Evolutionary conservation across 2,888 invertebrate genomes (phyloP).

Genomic region (Chymomyza procnemis): DNA sequence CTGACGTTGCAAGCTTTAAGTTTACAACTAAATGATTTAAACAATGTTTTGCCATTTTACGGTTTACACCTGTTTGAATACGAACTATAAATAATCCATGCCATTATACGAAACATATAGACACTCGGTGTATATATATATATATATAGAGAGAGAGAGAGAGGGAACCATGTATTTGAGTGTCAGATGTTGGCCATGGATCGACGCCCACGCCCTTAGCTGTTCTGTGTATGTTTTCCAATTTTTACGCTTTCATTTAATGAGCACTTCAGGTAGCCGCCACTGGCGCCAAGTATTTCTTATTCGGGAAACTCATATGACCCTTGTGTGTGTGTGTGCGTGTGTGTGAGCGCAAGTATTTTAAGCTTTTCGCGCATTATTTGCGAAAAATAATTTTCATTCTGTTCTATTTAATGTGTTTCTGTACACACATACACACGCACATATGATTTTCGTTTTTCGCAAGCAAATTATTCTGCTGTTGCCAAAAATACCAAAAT

Average conservation of each 20-base stretch:
- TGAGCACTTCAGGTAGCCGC: conserved; percentile 60
- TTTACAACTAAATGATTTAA: conserved; percentile 73
- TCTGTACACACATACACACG: neutral
- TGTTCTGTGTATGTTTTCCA: conserved; percentile 35
- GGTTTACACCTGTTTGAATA: conserved; percentile 72
- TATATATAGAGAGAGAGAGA: conserved; percentile 39
- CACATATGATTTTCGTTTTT: neutral
- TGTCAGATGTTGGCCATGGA: conserved; percentile 32
- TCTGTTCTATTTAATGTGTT: conserved; percentile 18
- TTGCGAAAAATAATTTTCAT: conserved; percentile 54
- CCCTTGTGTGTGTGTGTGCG: too few species aligned
- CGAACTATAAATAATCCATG: conserved; percentile 65
- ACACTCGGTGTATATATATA: conserved; percentile 29
- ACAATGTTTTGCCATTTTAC: conserved; percentile 70
- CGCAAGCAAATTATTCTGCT: neutral
- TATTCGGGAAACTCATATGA: conserved; percentile 25
- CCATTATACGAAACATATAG: conserved; percentile 29
- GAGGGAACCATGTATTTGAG: conserved; percentile 11
- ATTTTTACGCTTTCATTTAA: conserved; percentile 61
- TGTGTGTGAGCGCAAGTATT: conserved; percentile 30
- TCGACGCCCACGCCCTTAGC: conserved; percentile 29
- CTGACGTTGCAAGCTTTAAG: conserved; percentile 39
- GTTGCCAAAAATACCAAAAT: neutral
- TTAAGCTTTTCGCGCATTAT: conserved; percentile 20
- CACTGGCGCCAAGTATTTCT: conserved; percentile 60